Conservation (phyloP, 1,140 invertebrate genomes). For the Neotoxoptera formosana region DNA sequence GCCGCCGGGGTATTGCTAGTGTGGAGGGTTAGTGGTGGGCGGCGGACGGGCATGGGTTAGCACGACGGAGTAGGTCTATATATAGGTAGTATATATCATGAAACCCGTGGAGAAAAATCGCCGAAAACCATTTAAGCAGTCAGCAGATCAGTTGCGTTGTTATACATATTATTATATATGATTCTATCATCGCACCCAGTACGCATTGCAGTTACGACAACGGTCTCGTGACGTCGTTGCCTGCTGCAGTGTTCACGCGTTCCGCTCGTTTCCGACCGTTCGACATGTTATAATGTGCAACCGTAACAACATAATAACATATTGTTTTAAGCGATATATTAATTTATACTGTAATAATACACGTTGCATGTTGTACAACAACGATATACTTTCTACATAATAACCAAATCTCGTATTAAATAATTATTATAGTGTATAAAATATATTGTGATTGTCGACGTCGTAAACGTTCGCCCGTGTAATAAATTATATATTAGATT, state of each 20-base stretch:
- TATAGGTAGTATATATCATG: background rate
- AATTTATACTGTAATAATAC: background rate
- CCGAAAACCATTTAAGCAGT: background rate
- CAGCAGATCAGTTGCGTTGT: background rate
- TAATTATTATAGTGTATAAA: background rate
- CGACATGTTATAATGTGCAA: background rate
- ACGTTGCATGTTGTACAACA: background rate
- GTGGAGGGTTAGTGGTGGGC: background rate
- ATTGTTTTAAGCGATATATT: background rate
- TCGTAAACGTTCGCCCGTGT: background rate
- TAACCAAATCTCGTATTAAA: background rate
- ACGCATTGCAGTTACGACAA: background rate
- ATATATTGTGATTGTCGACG: background rate
- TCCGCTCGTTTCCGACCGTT: background rate
- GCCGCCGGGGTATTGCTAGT: background rate
- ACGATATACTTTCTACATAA: background rate
- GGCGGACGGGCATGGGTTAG: background rate
- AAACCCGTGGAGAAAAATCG: background rate
- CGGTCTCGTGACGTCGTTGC: background rate
- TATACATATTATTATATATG: background rate
- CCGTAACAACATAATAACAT: background rate
- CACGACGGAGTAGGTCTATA: background rate
- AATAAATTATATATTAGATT: background rate
- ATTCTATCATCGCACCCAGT: background rate
- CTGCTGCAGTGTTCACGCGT: background rate